Evolutionary conservation across 35 echinoderm and acorn worm species (phyloP).

Genomic region (Amphiura filiformis): DNA sequence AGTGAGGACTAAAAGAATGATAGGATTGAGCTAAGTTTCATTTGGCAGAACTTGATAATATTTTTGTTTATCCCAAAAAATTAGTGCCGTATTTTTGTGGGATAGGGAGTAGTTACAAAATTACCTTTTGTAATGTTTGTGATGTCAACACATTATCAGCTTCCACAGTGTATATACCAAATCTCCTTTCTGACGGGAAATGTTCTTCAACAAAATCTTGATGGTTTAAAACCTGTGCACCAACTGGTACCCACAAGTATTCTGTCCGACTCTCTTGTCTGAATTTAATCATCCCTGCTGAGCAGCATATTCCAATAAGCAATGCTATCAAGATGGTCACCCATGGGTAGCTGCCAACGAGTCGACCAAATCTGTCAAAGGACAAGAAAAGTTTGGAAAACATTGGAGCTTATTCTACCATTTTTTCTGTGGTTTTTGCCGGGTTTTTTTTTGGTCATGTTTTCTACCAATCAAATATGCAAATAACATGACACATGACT

Average conservation of each 20-base stretch:
- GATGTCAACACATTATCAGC: not conserved
- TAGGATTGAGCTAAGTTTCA: too few species aligned
- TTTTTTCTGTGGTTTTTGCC: too few species aligned
- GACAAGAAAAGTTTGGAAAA: too few species aligned
- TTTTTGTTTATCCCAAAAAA: too few species aligned
- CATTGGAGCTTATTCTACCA: too few species aligned
- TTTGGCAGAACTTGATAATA: too few species aligned
- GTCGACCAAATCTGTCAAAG: not conserved
- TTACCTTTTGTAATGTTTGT: not conserved
- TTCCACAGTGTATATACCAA: not conserved
- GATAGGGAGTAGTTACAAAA: too few species aligned
- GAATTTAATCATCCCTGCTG: not conserved
- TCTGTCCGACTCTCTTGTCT: not conserved
- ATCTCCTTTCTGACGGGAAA: not conserved
- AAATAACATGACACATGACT: too few species aligned
- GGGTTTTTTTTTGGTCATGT: too few species aligned
- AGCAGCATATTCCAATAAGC: not conserved
- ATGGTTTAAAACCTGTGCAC: not conserved
- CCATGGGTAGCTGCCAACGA: not conserved
- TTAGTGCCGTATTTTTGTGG: too few species aligned
- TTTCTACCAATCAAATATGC: too few species aligned
- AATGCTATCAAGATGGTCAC: not conserved
- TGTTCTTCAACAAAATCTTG: not conserved
- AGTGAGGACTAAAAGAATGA: too few species aligned
- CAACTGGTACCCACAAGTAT: not conserved